Evolutionary conservation across 2,113 vertebrate genomes (phyloP), one percentile per base, ranked within the genome.

Genomic region (Alligator mississippiensis): DNA sequence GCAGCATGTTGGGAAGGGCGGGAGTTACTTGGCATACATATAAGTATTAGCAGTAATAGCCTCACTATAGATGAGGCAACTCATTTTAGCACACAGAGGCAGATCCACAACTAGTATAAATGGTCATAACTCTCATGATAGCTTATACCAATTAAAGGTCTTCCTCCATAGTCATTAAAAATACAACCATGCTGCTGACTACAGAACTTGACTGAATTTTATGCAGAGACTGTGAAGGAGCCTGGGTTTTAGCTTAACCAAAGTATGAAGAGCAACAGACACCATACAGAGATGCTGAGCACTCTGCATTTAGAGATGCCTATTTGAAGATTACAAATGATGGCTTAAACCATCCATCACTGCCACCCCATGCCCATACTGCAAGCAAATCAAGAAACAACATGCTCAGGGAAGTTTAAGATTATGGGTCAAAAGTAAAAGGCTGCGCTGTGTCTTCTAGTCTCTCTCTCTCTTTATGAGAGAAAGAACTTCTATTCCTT

Each of bases 321-420:
- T 93, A 97, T 96, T 93, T 93, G 93, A 96, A 96, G 94, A 79
- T 94, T 95, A 95, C 96, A 95, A 96, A 95, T 90, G 94, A 92
- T 94, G 90, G 93, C 62, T 24, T 62, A 47, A 22, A 95, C 87
- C 93, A 93, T 90, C 96, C 94, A 94, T 95, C 96, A 96, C 94
- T 83, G 47, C 47, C 47, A 47, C 89, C 96, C 93, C 93, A 93
- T 93, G 66, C 93, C 94, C 92, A 66, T 92, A 93, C 72, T 84
- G n/a, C 70, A 82, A 28, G 38, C 96, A 80, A 84, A 80, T 78
- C 92, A 95, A 95, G 82, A 90, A 95, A 93, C 78, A 95, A 86
- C 15, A 80, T 2, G 5, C 92, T 91, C 86, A 89, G 79, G 89
- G 61, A 90, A 90, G 85, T 93, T 63, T 38, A 82, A 55, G 70